Evolutionary conservation across 2,888 invertebrate species (phyloP).

Genomic region (Isotomurus palustris): DNA sequence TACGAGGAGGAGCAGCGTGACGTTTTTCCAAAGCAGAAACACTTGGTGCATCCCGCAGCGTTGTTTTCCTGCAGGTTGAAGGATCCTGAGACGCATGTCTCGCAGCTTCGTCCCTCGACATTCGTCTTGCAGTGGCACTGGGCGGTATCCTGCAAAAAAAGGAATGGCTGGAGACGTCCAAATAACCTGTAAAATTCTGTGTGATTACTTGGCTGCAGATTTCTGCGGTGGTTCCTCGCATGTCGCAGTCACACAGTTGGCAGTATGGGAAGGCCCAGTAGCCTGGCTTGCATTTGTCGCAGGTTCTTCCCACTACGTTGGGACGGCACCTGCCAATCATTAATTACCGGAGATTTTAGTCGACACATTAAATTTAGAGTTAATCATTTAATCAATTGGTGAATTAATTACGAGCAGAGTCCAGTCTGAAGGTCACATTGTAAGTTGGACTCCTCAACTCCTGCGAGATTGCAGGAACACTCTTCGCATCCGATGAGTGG

Average conservation of each 20-base stretch:
- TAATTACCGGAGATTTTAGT: background rate
- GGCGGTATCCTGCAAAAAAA: conserved; percentile 52
- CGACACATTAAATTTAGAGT: no score
- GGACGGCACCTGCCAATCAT: conserved; percentile 44
- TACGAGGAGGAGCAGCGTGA: conserved; percentile 71
- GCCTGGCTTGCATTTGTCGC: conserved; percentile 77
- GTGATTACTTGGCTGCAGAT: conserved; percentile 71
- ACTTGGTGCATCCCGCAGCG: conserved; percentile 87
- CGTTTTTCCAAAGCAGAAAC: conserved; percentile 95
- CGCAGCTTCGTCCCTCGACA: conserved; percentile 72
- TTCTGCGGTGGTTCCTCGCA: conserved; percentile 74
- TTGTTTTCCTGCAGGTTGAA: conserved; percentile 82
- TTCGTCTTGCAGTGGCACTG: conserved; percentile 78
- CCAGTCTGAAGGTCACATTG: conserved; percentile 88
- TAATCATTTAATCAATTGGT: no score
- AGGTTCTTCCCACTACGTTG: conserved; percentile 81
- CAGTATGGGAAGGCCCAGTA: conserved; percentile 86
- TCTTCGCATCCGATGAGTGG: conserved; percentile 91
- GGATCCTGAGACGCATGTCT: conserved; percentile 79
- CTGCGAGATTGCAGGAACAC: conserved; percentile 82
- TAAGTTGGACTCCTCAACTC: conserved; percentile 68
- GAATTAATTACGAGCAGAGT: conserved; percentile 59
- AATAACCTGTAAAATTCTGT: background rate
- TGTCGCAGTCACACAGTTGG: conserved; percentile 72
- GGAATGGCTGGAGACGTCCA: background rate